Evolutionary conservation across 2,797 vertebrate genomes (phyloP), one percentile per base, ranked within the genome.

Genomic region (Anabas testudineus): DNA sequence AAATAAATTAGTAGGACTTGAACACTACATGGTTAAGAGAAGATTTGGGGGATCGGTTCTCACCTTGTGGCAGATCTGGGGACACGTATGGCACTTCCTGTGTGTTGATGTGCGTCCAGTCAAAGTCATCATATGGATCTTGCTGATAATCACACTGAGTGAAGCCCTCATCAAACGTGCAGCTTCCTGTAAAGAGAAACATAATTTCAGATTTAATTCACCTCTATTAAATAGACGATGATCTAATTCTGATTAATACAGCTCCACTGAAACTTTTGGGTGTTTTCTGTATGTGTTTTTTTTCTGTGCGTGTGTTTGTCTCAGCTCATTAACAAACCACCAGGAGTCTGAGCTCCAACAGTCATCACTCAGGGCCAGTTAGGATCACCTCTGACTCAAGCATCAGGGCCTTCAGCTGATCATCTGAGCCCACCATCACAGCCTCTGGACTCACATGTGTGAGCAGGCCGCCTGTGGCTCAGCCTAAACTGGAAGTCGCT

Each of bases 101-200:
- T 5, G 96, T 95, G 28, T 97, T 99, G 88, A 99, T 95, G 45
- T 98, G 97, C 0, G 95, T 96, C 98, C 98, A 99, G 86, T 99
- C 98, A 5, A 99, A 99, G 90, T 99, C 97, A 64, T 99, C 97
- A 0, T 98, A 97, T 0, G 95, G 93, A 83, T 99, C 97, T 89
- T 99, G 98, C 82, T 97, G 96, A 91, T 99, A 99, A 84, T 99
- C 96, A 68, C 98, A 99, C 70, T 95, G 95, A 36, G 95, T 95
- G 34, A 96, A 96, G 45, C 97, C 96, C 43, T 98, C 97, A 58
- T 99, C 96, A 0, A 99, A 99, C 0, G 94, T 95, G 51, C 97
- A 99, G 69, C 97, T 97, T 59, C 98, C 98, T 99, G 80, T 7
- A 87, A 86, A 64, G 53, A 80, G 19, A 51, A 63, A 81, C 9